Evolutionary conservation across 2,797 vertebrate genomes (phyloP), one percentile per base, ranked within the genome.

Genomic region (Mico argentatus): DNA sequence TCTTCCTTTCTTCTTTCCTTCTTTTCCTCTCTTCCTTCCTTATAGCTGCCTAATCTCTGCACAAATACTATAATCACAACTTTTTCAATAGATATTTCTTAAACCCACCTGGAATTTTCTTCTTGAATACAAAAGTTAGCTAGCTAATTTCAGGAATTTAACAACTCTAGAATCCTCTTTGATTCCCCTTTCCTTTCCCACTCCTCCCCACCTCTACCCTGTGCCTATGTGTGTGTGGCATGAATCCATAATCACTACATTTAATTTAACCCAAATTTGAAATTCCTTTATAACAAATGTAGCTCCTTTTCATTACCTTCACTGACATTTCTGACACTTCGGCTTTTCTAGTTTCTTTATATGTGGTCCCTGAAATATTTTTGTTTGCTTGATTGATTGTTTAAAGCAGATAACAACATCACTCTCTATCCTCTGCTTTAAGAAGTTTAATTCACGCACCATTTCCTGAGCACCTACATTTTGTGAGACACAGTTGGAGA

Each of bases 391-490:
- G 27, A 14, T 36, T n/a, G 39, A 76, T 33, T 72, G 50, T 76
- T 33, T 76, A 91, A 81, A 87, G 50, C 30, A 41, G 39, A 7
- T 24, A 50, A 82, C 11, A 50, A 24, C n/a, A 50, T 88, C 27
- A 73, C 30, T 70, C 14, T 97, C 44, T 50, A 8, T 44, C 86
- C 44, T 61, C 90, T 88, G n/a, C 55, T 27, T 95, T 46, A 46
- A n/a, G 11, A 55, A 70, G 59, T 88, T 91, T 95, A 67, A 85
- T 72, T 94, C 44, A 46, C 9, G 46, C 4, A 75, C 12, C 2
- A 36, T 88, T 96, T 92, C 92, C 50, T 92, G 88, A 97, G 67
- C 11, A 86, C 41, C 36, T 79, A 64, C 44, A 88, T 36, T 39
- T 26, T 33, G 30, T 50, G 84, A 88, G 73, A 88, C 57, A 80